Percentiles rank a stretch among this genome's conserved stretches.
These are phyloP conservation scores for Otocyon megalotis DNA, from an alignment of 2,113 vertebrate genomes.

Conservation along the genomic window DNA sequence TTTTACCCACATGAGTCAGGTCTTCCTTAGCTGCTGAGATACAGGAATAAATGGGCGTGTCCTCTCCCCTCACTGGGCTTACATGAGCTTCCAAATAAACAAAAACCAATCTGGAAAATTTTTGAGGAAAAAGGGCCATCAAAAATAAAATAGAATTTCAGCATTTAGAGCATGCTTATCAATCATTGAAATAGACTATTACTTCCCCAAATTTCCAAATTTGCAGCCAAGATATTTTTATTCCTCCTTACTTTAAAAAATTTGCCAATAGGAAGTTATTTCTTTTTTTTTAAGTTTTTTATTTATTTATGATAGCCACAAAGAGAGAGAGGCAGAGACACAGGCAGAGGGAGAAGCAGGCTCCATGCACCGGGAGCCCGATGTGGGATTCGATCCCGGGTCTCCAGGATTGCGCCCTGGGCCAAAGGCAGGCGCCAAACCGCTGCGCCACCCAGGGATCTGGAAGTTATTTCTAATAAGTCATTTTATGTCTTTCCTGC, in stretches of 20 bases:
- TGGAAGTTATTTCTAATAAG: not conserved
- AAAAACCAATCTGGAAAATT: not conserved
- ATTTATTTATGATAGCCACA: too few species aligned
- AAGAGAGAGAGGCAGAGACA: too few species aligned
- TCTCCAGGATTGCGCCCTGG: too few species aligned
- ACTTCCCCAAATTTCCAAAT: not conserved
- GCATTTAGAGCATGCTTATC: not conserved
- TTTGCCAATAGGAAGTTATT: not conserved
- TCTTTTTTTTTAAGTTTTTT: too few species aligned
- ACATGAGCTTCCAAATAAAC: not conserved
- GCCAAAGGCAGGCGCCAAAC: too few species aligned
- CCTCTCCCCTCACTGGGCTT: not conserved
- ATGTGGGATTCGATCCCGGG: too few species aligned
- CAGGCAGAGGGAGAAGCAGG: too few species aligned
- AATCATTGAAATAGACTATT: not conserved
- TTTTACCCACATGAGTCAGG: not conserved
- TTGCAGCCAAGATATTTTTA: not conserved
- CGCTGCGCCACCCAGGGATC: too few species aligned
- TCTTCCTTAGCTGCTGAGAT: not conserved
- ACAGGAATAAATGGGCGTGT: not conserved
- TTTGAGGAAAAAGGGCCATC: not conserved
- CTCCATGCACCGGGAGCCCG: too few species aligned
- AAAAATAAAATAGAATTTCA: not conserved
- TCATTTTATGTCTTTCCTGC: not conserved
- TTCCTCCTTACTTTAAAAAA: not conserved